Conservation (phyloP, 2,113 vertebrate species). For the Speoplatyrhinus poulsoni region DNA sequence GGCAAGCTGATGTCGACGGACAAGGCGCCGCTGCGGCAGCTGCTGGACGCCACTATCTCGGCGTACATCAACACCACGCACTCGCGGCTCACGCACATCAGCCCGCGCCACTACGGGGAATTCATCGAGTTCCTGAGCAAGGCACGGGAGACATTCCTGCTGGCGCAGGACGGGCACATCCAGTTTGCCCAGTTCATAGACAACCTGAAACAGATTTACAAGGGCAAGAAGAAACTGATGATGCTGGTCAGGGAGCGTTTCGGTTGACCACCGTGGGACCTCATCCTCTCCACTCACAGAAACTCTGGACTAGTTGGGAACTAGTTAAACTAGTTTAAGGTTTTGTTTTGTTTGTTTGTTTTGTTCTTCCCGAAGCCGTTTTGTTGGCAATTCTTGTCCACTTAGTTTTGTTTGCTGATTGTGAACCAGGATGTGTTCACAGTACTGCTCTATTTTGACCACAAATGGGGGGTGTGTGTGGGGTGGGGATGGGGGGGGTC, state of each 20-base stretch:
- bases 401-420: constrained; percentile 61
- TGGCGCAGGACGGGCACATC: constrained; percentile 95
- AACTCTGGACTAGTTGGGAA: constrained; percentile 15
- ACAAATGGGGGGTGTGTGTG: constrained; percentile 25
- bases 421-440: constrained; percentile 67
- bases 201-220: constrained; percentile 99
- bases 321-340: constrained; percentile 60
- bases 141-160: constrained; percentile 92
- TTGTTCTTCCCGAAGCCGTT: constrained; percentile 54
- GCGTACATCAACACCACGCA: constrained; percentile 99
- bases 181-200: constrained; percentile 99
- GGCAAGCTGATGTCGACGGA: constrained; percentile 98
- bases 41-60: constrained; percentile 94
- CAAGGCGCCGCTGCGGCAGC: constrained; percentile 94
- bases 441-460: constrained; percentile 52
- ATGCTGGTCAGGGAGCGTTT: constrained; percentile 95
- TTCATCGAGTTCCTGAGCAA: constrained; percentile 99
- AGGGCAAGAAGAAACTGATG: constrained; percentile 99
- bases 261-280: constrained; percentile 78
- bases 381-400: constrained; percentile 57
- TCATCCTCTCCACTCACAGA: constrained; percentile 19
- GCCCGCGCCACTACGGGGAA: constrained; percentile 96
- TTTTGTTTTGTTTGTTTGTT: constrained; percentile 52
- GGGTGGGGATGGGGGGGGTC: constrained; percentile 1
- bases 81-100: constrained; percentile 97